These are phyloP conservation scores for Ctenosaura bakeri DNA, from an alignment of 2,797 vertebrate species.

Conservation along the genomic window DNA sequence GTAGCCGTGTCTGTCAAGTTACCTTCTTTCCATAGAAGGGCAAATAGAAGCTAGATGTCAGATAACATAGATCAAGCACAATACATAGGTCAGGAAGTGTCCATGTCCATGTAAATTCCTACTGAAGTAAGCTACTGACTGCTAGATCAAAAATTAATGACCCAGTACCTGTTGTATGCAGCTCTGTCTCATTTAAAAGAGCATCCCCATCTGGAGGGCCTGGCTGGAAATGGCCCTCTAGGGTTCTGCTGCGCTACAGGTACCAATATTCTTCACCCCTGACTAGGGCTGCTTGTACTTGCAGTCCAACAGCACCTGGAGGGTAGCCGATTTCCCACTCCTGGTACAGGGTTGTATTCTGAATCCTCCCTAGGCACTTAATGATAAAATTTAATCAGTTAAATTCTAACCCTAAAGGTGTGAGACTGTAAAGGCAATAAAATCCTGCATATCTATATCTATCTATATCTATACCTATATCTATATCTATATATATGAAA, in stretches of 20 bases:
- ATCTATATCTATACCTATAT: too few relatives aligned
- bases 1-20: not conserved
- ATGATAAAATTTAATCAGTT: not conserved
- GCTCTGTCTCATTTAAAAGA: not conserved
- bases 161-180: not conserved
- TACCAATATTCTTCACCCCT: too few relatives aligned
- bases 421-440: not conserved
- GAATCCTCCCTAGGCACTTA: not conserved
- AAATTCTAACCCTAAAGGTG: not conserved
- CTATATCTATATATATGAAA: too few relatives aligned
- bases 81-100: not conserved
- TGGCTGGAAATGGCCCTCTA: too few relatives aligned
- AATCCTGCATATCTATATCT: not conserved
- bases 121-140: not conserved
- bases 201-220: too few relatives aligned
- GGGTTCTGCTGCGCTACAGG: too few relatives aligned
- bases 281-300: too few relatives aligned
- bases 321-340: too few relatives aligned
- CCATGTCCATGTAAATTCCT: not conserved
- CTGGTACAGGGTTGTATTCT: not conserved
- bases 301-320: too few relatives aligned
- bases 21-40: not conserved
- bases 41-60: not conserved
- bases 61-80: not conserved
- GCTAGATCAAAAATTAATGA: not conserved